Evolutionary conservation across 2,888 invertebrate genomes (phyloP), one percentile per base, ranked within the genome.

Genomic region (Temnothorax rugatulus): DNA sequence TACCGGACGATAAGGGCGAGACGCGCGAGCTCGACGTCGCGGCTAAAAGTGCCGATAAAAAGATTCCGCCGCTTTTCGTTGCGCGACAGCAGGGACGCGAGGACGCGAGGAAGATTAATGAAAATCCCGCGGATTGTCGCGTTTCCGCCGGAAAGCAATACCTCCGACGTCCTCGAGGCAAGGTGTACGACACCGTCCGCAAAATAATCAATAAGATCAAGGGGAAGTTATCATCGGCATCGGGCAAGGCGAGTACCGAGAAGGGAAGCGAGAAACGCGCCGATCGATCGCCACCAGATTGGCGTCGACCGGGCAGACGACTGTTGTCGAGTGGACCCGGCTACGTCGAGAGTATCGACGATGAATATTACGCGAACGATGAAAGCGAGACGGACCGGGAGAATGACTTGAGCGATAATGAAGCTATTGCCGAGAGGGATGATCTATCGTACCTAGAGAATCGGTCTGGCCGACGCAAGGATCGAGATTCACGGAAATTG

Each of bases 61-160:
- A 47, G 73, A 59, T 38, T 41, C 18, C 21, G 34, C n/a, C 21
- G 73, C 3, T 18, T 13, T 8, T 13, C 25, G 71, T 5, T 47
- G 79, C 59, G 59, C 71, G 57, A 71, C 79, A 61, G 15, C 71
- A 18, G n/a, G 11, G 15, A 25, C 73, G 44, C 13, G 34, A 73
- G 59, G 59, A 59, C 34, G 25, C 73, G 34, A 13, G 73, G 21
- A 73, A 81, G 79, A 81, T 81, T 81, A 81, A 81, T 81, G 79
- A 34, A 79, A 71, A 47, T 44, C 71, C 29, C 44, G 47, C 47
- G 57, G 47, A 81, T 44, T 11, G 38, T 29, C 41, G 50, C 50
- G 52, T 52, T 63, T 63, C 25, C 29, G 13, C 7, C 3, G 34
- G 4, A 0, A 8, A 34, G 21, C 41, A 11, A 47, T 59, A 76